Evolutionary conservation across 2,888 invertebrate species (phyloP).

Genomic region (Elgonia sp.): DNA sequence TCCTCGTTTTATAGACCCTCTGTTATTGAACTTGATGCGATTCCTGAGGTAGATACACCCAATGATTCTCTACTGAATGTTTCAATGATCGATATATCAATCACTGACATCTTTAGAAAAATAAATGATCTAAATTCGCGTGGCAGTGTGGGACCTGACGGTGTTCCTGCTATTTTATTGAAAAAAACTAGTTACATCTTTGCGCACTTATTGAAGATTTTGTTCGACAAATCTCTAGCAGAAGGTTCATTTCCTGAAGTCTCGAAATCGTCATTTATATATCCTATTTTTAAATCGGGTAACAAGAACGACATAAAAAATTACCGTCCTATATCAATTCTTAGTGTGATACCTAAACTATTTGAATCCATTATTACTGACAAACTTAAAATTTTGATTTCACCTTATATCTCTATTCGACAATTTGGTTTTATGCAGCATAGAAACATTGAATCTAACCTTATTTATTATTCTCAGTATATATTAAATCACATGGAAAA

Average conservation of each 20-base stretch:
- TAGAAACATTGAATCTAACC: neutral
- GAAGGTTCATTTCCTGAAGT: neutral
- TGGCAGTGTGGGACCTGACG: neutral
- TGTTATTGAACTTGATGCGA: too few species aligned
- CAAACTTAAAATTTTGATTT: neutral
- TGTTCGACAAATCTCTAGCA: neutral
- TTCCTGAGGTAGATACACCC: too few species aligned
- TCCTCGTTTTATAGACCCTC: too few species aligned
- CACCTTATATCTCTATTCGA: neutral
- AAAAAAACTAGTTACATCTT: neutral
- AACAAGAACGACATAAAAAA: neutral
- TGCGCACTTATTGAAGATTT: neutral
- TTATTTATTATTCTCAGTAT: neutral
- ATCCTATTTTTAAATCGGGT: slow-evolving; percentile 8
- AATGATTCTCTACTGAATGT: too few species aligned
- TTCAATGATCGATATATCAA: neutral
- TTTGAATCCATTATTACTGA: neutral
- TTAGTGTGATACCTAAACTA: slow-evolving; percentile 3
- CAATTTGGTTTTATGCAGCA: neutral
- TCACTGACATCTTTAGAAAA: neutral
- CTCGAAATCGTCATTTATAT: neutral
- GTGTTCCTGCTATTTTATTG: neutral
- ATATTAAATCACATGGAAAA: neutral
- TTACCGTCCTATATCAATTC: neutral
- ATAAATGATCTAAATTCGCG: neutral